Evolutionary conservation across 2,113 vertebrate species (phyloP).

Genomic region (Ceyx margarethae): DNA sequence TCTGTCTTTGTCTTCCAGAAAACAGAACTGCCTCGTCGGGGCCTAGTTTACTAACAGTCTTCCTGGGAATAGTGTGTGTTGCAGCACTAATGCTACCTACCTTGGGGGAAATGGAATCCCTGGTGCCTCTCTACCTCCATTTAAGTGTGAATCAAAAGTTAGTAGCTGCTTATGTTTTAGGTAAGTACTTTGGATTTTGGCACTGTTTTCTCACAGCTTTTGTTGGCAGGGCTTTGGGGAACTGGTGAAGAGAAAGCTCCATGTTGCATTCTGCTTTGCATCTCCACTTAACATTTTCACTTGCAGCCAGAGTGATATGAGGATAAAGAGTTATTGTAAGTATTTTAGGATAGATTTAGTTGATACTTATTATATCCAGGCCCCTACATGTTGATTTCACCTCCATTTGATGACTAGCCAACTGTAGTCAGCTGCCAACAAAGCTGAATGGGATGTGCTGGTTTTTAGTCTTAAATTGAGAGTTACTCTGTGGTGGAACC

Average conservation of each 20-base stretch:
- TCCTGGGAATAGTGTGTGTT: slow-evolving; percentile 93
- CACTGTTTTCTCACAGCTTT: not conserved
- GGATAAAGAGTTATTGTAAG: not conserved
- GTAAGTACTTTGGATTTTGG: slow-evolving; percentile 71
- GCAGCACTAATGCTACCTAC: slow-evolving; percentile 96
- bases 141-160: slow-evolving; percentile 99
- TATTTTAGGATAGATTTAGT: not conserved
- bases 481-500: not conserved
- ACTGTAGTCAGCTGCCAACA: not conserved
- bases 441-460: not conserved
- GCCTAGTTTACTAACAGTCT: slow-evolving; percentile 93
- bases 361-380: not conserved
- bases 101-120: slow-evolving; percentile 92
- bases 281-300: not conserved
- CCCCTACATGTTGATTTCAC: not conserved
- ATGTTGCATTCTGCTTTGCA: not conserved
- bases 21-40: slow-evolving; percentile 86
- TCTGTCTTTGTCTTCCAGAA: slow-evolving; percentile 74
- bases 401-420: not conserved
- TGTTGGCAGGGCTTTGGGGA: not conserved
- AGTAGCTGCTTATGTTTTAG: slow-evolving; percentile 99
- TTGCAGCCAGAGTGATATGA: not conserved
- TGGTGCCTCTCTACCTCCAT: slow-evolving; percentile 99
- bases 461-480: not conserved
- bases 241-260: not conserved